These are phyloP conservation scores for Dipus sagitta DNA, from an alignment of 2,797 vertebrate genomes.

Conservation along the genomic window DNA sequence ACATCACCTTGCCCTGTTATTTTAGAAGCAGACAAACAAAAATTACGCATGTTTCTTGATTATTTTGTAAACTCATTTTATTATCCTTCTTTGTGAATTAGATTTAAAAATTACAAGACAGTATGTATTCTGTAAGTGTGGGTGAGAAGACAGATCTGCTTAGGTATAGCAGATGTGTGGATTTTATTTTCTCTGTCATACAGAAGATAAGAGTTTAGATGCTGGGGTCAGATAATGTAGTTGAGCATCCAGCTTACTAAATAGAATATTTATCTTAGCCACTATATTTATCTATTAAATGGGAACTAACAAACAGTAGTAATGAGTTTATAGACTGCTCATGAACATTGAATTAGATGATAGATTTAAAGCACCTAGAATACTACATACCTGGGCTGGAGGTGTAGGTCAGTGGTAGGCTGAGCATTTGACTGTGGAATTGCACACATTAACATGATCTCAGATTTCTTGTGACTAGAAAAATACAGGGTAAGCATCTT, in stretches of 20 bases:
- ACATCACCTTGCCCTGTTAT: neutral
- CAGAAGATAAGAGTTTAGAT: neutral
- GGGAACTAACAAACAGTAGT: neutral
- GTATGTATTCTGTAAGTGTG: neutral
- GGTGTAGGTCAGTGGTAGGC: too few relatives aligned
- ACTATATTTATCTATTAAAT: neutral
- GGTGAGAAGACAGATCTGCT: neutral
- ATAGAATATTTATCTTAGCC: neutral
- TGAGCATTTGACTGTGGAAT: too few relatives aligned
- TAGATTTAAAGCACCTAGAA: slow-evolving; percentile 18
- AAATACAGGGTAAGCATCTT: neutral
- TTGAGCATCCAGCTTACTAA: neutral
- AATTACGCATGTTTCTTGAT: neutral
- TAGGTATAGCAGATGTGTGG: neutral
- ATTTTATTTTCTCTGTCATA: neutral
- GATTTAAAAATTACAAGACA: neutral
- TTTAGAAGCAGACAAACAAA: slow-evolving; percentile 4
- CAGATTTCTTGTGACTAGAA: neutral
- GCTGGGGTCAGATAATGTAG: neutral
- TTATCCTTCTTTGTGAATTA: slow-evolving; percentile 12
- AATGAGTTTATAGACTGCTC: neutral
- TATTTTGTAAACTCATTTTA: slow-evolving; percentile 37
- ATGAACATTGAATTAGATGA: neutral
- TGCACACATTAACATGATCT: too few relatives aligned
- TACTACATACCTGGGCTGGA: neutral